Evolutionary conservation across 2,113 vertebrate genomes (phyloP).

Genomic region (Polyodon spathula): DNA sequence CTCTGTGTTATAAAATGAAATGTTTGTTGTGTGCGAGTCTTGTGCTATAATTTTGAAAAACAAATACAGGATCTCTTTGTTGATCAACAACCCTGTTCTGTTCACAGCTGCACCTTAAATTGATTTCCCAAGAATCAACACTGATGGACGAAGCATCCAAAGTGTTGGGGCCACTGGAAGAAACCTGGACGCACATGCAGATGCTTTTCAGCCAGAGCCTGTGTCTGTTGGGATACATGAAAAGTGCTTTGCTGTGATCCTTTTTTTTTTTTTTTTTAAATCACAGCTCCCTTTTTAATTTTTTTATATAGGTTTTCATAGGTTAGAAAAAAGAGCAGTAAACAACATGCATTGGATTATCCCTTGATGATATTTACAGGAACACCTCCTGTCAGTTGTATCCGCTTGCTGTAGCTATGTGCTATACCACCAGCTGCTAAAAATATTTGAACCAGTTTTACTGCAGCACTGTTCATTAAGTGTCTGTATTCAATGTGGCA

Average conservation of each 20-base stretch:
- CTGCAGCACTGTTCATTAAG: too few species aligned
- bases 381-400: too few species aligned
- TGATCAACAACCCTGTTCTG: slow-evolving; percentile 7
- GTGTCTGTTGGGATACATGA: slow-evolving; percentile 81
- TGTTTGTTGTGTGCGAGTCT: background rate
- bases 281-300: too few species aligned
- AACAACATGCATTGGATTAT: too few species aligned
- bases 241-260: slow-evolving; percentile 77
- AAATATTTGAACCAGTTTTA: too few species aligned
- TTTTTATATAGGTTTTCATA: too few species aligned
- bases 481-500: too few species aligned
- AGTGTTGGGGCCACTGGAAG: slow-evolving; percentile 60
- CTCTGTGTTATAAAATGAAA: too few species aligned
- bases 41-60: background rate
- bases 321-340: too few species aligned
- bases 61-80: background rate
- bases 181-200: slow-evolving; percentile 69
- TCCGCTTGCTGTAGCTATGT: too few species aligned
- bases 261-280: background rate
- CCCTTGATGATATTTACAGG: too few species aligned
- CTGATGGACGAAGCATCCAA: slow-evolving; percentile 60
- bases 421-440: too few species aligned
- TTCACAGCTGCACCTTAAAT: slow-evolving; percentile 73
- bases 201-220: slow-evolving; percentile 77
- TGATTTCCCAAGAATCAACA: slow-evolving; percentile 61